phyloP scores from a whole-genome alignment of 2,797 vertebrate genomes.

The Myotis vivesi region DNA sequence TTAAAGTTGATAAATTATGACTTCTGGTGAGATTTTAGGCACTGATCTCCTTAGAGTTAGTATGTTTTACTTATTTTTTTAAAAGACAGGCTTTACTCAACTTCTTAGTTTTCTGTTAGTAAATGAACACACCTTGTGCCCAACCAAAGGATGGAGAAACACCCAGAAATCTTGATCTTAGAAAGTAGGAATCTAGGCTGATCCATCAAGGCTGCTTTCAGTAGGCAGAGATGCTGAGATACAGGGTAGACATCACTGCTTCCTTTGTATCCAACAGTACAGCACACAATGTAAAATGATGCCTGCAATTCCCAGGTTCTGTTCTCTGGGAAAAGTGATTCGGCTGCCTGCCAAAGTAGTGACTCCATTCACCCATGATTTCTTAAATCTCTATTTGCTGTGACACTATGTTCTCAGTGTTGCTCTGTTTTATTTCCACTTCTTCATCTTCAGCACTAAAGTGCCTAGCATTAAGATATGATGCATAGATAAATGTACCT shows the following conservation, averaged over 20 bases:
- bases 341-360: neutral
- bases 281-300: accelerated
- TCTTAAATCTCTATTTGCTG: neutral
- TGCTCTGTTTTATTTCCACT: neutral
- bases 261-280: neutral
- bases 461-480: neutral
- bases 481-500: neutral
- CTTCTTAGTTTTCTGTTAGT: neutral
- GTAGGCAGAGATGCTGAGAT: neutral
- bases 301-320: neutral
- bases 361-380: neutral
- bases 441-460: neutral
- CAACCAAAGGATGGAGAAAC: neutral
- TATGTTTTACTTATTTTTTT: neutral
- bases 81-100: neutral
- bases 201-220: neutral
- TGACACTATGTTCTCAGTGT: neutral
- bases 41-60: neutral
- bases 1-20: neutral
- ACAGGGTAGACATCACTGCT: accelerated
- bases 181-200: neutral
- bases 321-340: neutral
- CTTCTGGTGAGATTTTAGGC: neutral
- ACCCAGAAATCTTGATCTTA: neutral
- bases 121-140: neutral